Conservation (phyloP, 2,888 invertebrate genomes). For the Drosophila hamatofila region DNA sequence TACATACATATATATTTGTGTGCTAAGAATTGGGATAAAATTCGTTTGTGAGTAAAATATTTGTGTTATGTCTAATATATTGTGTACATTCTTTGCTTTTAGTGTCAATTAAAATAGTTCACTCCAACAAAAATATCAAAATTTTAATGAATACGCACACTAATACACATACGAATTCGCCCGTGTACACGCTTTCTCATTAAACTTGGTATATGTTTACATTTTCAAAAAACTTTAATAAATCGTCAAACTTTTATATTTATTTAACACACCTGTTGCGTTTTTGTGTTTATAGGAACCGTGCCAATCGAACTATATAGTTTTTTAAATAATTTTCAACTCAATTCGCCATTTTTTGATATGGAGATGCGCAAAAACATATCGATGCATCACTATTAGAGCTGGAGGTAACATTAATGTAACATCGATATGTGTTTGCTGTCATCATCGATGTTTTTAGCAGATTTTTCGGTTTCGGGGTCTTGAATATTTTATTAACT, state of each 20-base stretch:
- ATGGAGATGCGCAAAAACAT: slow-evolving; percentile 27
- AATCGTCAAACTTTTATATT: slow-evolving; percentile 3
- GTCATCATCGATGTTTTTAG: no score
- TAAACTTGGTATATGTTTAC: slow-evolving; percentile 2
- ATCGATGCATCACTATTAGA: slow-evolving; percentile 5
- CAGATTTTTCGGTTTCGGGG: neutral
- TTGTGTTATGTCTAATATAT: neutral
- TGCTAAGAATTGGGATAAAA: slow-evolving; percentile 1
- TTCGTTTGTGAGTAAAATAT: neutral
- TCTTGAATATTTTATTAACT: neutral
- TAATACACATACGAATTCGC: slow-evolving; percentile 8
- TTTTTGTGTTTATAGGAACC: slow-evolving; percentile 19
- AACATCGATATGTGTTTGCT: neutral
- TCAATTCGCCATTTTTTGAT: slow-evolving; percentile 62
- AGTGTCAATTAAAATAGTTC: neutral
- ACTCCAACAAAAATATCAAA: slow-evolving; percentile 12
- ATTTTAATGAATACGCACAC: slow-evolving; percentile 15
- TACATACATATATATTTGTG: neutral
- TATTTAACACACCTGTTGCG: slow-evolving; percentile 33
- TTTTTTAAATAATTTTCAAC: slow-evolving; percentile 40
- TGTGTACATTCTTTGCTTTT: neutral
- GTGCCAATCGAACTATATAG: slow-evolving; percentile 14
- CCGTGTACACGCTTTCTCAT: slow-evolving; percentile 2
- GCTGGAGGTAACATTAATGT: neutral
- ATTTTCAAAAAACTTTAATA: neutral